Conservation (phyloP, 1,140 invertebrate genomes). For the Battus philenor region DNA sequence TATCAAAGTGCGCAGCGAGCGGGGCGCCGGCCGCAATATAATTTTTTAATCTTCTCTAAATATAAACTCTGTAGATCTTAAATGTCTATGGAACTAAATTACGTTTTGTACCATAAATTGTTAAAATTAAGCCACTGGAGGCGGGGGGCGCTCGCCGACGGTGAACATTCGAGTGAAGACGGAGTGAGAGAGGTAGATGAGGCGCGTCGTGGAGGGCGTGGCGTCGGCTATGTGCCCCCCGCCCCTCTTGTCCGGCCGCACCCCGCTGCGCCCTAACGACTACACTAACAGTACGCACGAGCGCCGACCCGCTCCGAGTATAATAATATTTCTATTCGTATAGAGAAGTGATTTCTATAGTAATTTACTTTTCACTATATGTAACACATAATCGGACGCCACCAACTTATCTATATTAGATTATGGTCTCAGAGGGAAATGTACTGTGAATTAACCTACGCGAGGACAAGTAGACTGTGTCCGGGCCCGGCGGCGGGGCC, state of each 20-base stretch:
- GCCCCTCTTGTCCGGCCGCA: slow-evolving; percentile 2
- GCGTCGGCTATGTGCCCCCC: neutral
- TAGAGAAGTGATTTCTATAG: slow-evolving; percentile 63
- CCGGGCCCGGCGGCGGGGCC: neutral
- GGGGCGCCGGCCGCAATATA: slow-evolving; percentile 33
- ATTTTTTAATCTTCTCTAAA: slow-evolving; percentile 50
- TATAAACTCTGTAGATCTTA: slow-evolving; percentile 73
- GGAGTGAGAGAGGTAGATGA: slow-evolving; percentile 6
- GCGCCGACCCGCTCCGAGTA: slow-evolving; percentile 48
- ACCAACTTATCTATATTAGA: slow-evolving; percentile 54
- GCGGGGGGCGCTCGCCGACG: slow-evolving; percentile 25
- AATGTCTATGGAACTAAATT: slow-evolving; percentile 70
- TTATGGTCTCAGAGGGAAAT: slow-evolving; percentile 46
- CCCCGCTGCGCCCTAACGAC: slow-evolving; percentile 16
- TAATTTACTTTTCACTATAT: slow-evolving; percentile 60
- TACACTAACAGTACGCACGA: slow-evolving; percentile 36
- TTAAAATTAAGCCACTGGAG: slow-evolving; percentile 64
- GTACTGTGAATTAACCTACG: slow-evolving; percentile 53
- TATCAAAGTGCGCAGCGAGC: slow-evolving; percentile 27
- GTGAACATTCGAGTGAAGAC: neutral
- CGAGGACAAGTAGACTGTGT: slow-evolving; percentile 29
- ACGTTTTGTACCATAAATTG: slow-evolving; percentile 70
- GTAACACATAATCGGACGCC: slow-evolving; percentile 63
- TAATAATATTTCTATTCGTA: slow-evolving; percentile 58
- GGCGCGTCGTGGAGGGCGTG: neutral